Percentiles rank a stretch among this genome's conserved stretches.
Conservation (phyloP, 64 coral and sea anemone species). For the Pocillopora verrucosa region DNA sequence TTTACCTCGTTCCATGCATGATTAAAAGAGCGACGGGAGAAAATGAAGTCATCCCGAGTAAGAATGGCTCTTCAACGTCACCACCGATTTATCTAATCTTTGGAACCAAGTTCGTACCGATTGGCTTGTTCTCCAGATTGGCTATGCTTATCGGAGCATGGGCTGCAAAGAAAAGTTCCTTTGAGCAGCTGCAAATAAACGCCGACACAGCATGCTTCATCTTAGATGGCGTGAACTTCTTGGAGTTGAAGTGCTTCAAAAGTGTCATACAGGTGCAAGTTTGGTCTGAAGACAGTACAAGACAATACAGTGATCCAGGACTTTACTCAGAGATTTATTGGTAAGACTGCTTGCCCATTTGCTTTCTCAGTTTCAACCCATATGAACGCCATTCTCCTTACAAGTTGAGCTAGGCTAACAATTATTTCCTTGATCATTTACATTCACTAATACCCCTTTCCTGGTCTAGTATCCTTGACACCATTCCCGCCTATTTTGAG, state of each 20-base stretch:
- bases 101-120: neutral
- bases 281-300: neutral
- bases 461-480: too few species aligned
- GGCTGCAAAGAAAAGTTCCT: conserved; percentile 3
- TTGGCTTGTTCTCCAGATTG: conserved; percentile 1
- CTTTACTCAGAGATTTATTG: conserved; percentile 3
- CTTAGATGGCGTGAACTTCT: conserved; percentile 16
- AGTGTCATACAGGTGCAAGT: conserved; percentile 9
- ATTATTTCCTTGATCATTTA: neutral
- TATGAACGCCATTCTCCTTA: too few species aligned
- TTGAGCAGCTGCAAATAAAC: neutral
- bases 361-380: too few species aligned
- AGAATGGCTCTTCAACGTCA: too few species aligned
- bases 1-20: conserved; percentile 17
- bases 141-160: neutral
- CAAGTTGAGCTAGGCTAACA: too few species aligned
- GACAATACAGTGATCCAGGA: neutral
- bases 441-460: neutral
- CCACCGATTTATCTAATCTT: conserved; percentile 9
- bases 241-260: neutral
- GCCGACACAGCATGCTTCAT: conserved; percentile 12
- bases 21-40: neutral
- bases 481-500: too few species aligned
- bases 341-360: neutral
- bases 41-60: neutral